phyloP scores from a whole-genome alignment of 2,113 vertebrate species.

The Uria lomvia region DNA sequence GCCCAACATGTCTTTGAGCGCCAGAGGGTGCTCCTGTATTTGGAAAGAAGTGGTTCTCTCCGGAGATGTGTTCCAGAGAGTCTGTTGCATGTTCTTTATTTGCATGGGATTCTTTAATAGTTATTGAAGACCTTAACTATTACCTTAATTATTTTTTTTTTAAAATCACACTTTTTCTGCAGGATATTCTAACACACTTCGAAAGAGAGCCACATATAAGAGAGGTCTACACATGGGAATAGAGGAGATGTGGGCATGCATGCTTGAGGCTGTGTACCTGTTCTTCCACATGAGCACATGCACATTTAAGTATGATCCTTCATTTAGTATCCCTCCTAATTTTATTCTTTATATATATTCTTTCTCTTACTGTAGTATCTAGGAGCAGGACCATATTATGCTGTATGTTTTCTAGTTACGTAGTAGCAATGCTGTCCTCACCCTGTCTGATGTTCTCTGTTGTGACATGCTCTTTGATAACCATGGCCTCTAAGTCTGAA shows the following conservation, averaged over 20 bases:
- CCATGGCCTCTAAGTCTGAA: neutral
- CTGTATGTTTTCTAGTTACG: neutral
- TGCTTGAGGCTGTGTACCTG: neutral
- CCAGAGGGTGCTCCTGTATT: conserved; percentile 58
- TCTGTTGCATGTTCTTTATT: neutral
- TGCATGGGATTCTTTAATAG: neutral
- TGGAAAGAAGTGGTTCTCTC: neutral
- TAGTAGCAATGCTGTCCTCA: rapidly evolving
- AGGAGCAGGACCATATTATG: neutral
- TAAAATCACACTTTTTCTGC: neutral
- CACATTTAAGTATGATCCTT: neutral
- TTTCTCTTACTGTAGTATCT: neutral
- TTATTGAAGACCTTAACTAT: too few species aligned
- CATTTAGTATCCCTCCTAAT: neutral
- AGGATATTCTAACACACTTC: neutral
- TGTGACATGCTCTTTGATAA: neutral
- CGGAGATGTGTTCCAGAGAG: rapidly evolving
- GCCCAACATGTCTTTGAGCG: neutral
- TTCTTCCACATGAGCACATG: neutral
- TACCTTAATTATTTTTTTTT: neutral
- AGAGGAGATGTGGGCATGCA: neutral
- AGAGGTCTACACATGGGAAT: neutral
- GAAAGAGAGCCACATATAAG: neutral
- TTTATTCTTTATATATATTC: neutral
- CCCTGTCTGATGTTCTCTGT: neutral